These are phyloP conservation scores for Eleginops maclovinus DNA, from an alignment of 2,113 vertebrate species.

Conservation along the genomic window DNA sequence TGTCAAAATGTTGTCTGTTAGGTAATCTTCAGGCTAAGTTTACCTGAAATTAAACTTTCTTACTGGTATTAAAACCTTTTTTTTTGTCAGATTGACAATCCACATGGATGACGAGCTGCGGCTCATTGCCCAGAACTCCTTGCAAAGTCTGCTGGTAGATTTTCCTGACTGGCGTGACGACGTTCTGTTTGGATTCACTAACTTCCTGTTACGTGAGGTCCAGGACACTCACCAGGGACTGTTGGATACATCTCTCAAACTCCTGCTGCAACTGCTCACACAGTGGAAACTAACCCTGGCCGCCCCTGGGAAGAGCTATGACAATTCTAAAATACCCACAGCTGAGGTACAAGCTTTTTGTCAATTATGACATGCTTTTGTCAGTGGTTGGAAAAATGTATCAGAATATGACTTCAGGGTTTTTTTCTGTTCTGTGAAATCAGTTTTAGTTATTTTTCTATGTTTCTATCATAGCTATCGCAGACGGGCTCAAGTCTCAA, in stretches of 20 bases:
- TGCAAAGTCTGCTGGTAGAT: conserved; percentile 95
- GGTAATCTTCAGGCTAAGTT: neutral
- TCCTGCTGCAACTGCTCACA: conserved; percentile 94
- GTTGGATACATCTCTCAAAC: conserved; percentile 92
- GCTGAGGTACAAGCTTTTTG: conserved; percentile 83
- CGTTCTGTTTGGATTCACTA: conserved; percentile 94
- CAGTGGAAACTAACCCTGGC: conserved; percentile 95
- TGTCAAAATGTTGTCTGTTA: neutral
- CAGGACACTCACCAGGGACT: conserved; percentile 93
- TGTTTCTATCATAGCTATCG: conserved; percentile 78
- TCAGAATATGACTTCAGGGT: neutral
- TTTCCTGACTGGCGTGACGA: conserved; percentile 97
- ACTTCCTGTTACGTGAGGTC: conserved; percentile 95
- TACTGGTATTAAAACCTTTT: neutral
- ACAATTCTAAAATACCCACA: conserved; percentile 85
- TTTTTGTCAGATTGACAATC: conserved; percentile 89
- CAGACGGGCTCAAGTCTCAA: conserved; percentile 85
- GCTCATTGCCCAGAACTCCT: conserved; percentile 96
- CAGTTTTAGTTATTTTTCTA: conserved; percentile 1
- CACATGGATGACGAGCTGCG: conserved; percentile 98
- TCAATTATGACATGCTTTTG: neutral
- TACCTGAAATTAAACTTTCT: neutral
- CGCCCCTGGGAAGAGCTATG: conserved; percentile 85
- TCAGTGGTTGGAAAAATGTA: neutral
- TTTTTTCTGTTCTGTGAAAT: neutral